Base-by-base conservation (phyloP, 2,888 invertebrate species). In the Chirona hameri region DNA sequence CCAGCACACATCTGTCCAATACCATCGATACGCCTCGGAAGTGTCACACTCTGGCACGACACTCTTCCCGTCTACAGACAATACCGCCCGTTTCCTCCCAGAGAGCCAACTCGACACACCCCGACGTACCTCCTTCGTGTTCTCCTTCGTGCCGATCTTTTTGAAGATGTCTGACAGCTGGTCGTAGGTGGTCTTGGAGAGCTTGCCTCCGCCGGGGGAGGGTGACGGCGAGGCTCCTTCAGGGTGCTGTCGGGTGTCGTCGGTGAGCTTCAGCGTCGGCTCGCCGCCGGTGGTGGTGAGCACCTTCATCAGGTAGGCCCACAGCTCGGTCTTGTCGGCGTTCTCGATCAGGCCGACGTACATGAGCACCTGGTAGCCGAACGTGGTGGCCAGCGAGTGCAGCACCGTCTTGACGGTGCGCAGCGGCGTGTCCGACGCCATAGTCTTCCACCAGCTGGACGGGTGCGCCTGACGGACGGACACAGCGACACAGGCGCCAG, bases 331-430 rank as follows among this genome's bases (percentile, higher is more conserved):
- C 86, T 94, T 93, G 85, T 92, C 93, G 83, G 93, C 92, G 81
- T 89, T 88, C 27, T 89, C 88, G 72, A 90, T 88, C 83, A 88
- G 86, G 46, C 87, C 87, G 72, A 89, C 87, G 88, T 96, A 93
- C 86, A 92, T 92, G 85, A 95, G 91, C 85, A 85, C 93, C 82
- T 93, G 91, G 83, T 92, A 92, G 7, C 97, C 97, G 88, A 95
- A 95, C 85, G 94, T 92, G 89, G 95, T 95, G 83, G 95, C 95
- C 90, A 97, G 92, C 82, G 95, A 93, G 88, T 98, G 97, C 82
- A 98, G 91, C 85, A 98, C 91, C 0, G 98, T 98, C 89, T 98
- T 98, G 81, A 98, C 93, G 24, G 98, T 98, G 87, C 91, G 87
- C 83, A 89, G 85, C 0, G 96, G 97, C n/a, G 95, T 95, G 87